Percentiles rank a stretch among this genome's conserved stretches.
Conservation (phyloP, 2,797 vertebrate genomes). For the Macropodus opercularis region DNA sequence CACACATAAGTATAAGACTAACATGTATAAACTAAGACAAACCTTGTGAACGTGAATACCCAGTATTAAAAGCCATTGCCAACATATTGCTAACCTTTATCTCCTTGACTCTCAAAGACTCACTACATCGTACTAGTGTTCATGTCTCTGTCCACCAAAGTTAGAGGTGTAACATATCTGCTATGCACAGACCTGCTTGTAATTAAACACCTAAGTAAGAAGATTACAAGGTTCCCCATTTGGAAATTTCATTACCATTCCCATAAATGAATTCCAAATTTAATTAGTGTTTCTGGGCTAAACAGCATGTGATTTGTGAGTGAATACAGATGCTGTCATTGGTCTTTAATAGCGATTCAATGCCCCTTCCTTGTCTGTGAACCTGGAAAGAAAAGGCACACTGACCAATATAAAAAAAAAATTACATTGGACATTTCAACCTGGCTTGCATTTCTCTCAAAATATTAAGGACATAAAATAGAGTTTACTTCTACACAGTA, state of each 20-base stretch:
- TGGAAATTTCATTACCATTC: slow-evolving; percentile 86
- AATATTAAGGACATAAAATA: too few relatives aligned
- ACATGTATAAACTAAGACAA: not conserved
- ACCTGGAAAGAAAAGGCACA: slow-evolving; percentile 30
- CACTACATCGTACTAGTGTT: slow-evolving; percentile 26
- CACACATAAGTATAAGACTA: too few relatives aligned
- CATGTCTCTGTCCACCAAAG: slow-evolving; percentile 55
- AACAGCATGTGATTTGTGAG: slow-evolving; percentile 79
- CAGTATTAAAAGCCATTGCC: not conserved
- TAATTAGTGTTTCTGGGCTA: slow-evolving; percentile 80
- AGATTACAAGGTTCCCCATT: slow-evolving; percentile 86
- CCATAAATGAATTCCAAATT: slow-evolving; percentile 85
- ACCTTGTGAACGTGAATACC: not conserved
- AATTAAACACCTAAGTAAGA: slow-evolving; percentile 88
- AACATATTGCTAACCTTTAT: slow-evolving; percentile 1
- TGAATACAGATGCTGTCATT: slow-evolving; percentile 66
- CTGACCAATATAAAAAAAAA: slow-evolving; percentile 26
- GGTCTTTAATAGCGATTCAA: slow-evolving; percentile 51
- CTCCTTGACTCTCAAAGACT: slow-evolving; percentile 1
- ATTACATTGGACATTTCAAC: not conserved
- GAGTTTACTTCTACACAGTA: too few relatives aligned
- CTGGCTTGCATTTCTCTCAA: not conserved
- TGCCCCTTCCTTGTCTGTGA: slow-evolving; percentile 33
- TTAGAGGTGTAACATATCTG: slow-evolving; percentile 77
- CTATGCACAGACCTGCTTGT: slow-evolving; percentile 76